phyloP scores from a whole-genome alignment of 2,888 invertebrate genomes.

The Brassicogethes aeneus region DNA sequence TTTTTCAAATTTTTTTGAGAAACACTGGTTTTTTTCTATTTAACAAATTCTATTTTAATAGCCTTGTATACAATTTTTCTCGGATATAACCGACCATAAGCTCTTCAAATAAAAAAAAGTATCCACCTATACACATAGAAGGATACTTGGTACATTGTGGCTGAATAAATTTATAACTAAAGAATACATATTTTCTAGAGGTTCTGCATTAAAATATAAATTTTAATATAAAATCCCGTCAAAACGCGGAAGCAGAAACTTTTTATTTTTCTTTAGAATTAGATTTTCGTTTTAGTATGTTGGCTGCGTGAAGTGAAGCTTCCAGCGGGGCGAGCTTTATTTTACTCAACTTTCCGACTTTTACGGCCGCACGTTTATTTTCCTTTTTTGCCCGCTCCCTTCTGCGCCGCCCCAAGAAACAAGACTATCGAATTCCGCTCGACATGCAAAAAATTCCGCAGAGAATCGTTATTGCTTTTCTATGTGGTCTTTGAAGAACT shows the following conservation, averaged over 20 bases:
- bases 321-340: background rate
- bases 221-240: background rate
- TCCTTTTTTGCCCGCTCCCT: background rate
- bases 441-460: background rate
- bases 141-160: no score
- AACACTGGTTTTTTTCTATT: no score
- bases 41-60: no score
- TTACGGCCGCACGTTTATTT: background rate
- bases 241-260: background rate
- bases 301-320: constrained; percentile 1
- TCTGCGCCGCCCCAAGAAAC: background rate
- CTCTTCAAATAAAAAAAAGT: no score
- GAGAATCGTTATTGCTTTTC: no score
- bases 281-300: background rate
- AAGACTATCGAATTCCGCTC: background rate
- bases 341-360: constrained; percentile 1
- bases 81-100: no score
- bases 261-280: background rate
- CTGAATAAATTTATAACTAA: no score
- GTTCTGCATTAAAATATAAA: background rate
- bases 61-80: no score
- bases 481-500: no score
- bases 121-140: no score
- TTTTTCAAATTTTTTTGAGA: no score
- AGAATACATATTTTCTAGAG: no score